A percentile compares a stretch with the other conserved stretches of the same genome.
phyloP scores from a whole-genome alignment of 1,140 invertebrate genomes.

The Drosophila yakuba region DNA sequence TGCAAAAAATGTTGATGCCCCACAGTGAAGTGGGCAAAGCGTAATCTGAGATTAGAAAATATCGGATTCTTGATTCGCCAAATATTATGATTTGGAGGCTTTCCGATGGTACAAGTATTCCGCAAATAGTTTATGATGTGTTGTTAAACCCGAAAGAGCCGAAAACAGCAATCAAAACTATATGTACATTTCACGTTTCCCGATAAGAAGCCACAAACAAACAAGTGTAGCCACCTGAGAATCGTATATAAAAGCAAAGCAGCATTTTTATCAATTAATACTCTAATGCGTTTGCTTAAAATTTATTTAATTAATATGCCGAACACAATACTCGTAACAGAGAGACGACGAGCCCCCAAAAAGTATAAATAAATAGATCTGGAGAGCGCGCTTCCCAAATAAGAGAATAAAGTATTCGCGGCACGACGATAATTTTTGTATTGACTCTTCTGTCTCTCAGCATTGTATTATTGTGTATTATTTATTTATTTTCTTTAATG shows the following conservation, averaged over 20 bases:
- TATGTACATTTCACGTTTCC: constrained; percentile 11
- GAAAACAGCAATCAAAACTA: constrained; percentile 21
- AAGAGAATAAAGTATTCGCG: constrained; percentile 21
- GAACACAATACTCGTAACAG: constrained; percentile 2
- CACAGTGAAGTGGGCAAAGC: constrained; percentile 38
- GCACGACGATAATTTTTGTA: constrained; percentile 20
- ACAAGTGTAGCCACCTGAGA: constrained; percentile 10
- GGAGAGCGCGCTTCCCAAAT: constrained; percentile 4
- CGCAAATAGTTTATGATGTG: constrained; percentile 38
- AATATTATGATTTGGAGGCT: constrained; percentile 21
- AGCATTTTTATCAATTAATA: constrained; percentile 10
- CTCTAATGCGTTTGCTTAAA: constrained; percentile 6
- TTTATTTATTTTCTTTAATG: background rate
- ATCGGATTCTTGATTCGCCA: constrained; percentile 41
- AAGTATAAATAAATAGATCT: constrained; percentile 39
- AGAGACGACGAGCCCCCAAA: constrained; percentile 50
- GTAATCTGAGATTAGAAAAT: constrained; percentile 67
- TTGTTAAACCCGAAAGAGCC: constrained; percentile 34
- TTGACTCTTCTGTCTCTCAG: background rate
- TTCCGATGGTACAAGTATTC: constrained; percentile 27
- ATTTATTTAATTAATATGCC: constrained; percentile 37
- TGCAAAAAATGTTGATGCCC: constrained; percentile 53
- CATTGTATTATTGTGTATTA: background rate
- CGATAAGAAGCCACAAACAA: constrained; percentile 17
- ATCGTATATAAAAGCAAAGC: background rate